Percentiles rank a stretch among this genome's conserved stretches.
These are phyloP conservation scores for Tragelaphus scriptus DNA, from an alignment of 2,113 vertebrate genomes.

Conservation along the genomic window DNA sequence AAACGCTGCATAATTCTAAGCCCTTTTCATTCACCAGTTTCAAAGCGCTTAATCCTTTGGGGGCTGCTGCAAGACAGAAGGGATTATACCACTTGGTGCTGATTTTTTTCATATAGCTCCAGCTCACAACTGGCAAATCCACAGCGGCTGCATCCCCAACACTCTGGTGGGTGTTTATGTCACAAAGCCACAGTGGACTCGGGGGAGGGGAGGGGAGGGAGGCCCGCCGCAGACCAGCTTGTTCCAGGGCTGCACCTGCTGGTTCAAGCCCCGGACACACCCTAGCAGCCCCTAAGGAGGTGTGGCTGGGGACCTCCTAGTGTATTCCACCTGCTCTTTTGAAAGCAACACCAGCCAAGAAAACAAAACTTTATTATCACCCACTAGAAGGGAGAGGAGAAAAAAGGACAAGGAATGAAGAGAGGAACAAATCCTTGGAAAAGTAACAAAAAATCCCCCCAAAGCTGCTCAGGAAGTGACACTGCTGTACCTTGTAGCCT, in stretches of 20 bases:
- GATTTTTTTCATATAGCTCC: neutral
- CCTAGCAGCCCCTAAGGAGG: neutral
- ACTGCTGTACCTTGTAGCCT: fast-evolving
- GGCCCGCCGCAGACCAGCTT: neutral
- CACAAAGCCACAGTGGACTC: constrained; percentile 50
- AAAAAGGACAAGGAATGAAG: neutral
- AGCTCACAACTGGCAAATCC: constrained; percentile 11
- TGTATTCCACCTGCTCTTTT: neutral
- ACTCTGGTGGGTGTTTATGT: constrained; percentile 29
- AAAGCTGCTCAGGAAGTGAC: neutral
- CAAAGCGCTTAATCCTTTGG: neutral
- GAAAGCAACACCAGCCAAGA: neutral
- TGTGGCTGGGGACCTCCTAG: neutral
- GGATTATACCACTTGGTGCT: neutral
- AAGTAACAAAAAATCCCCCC: neutral
- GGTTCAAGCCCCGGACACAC: neutral
- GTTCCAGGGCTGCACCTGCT: neutral
- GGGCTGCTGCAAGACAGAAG: neutral
- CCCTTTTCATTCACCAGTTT: constrained; percentile 28
- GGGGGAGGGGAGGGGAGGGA: neutral
- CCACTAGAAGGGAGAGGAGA: neutral
- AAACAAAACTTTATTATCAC: neutral
- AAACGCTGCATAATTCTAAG: neutral
- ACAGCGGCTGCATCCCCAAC: neutral
- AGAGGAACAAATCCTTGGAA: neutral